phyloP scores from a whole-genome alignment of 2,888 invertebrate genomes.

The Acrobasis suavella region DNA sequence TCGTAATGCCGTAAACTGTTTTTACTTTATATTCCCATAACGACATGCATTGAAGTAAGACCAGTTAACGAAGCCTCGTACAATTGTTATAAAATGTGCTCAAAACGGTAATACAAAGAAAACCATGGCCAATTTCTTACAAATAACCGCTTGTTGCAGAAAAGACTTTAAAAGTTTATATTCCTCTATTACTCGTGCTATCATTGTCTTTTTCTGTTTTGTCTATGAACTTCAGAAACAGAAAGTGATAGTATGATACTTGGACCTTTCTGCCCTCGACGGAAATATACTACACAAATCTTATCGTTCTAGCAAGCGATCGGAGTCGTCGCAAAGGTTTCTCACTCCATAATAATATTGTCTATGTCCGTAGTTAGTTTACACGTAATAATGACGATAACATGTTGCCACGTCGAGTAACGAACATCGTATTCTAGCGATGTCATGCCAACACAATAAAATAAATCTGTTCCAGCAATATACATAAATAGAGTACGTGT shows the following conservation, averaged over 20 bases:
- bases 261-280: too few relatives aligned
- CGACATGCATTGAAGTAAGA: background rate
- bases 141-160: background rate
- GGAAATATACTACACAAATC: conserved; percentile 21
- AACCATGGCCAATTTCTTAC: background rate
- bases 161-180: too few relatives aligned
- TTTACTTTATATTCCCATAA: background rate
- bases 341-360: conserved; percentile 38
- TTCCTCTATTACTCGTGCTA: too few relatives aligned
- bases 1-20: too few relatives aligned
- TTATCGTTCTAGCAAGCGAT: conserved; percentile 57
- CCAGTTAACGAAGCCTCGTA: background rate
- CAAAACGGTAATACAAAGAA: background rate
- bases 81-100: background rate
- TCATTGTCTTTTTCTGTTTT: too few relatives aligned
- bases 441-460: conserved; percentile 71
- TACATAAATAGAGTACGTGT: conserved; percentile 17
- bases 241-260: too few relatives aligned
- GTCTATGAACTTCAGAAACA: too few relatives aligned
- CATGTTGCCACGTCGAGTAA: conserved; percentile 30
- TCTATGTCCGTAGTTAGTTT: conserved; percentile 53
- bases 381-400: conserved; percentile 22
- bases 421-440: conserved; percentile 47
- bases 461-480: background rate
- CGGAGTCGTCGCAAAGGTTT: conserved; percentile 67